Percentiles rank a stretch among this genome's conserved stretches.
Conservation (phyloP, 2,113 vertebrate species). For the Corvus hawaiiensis region DNA sequence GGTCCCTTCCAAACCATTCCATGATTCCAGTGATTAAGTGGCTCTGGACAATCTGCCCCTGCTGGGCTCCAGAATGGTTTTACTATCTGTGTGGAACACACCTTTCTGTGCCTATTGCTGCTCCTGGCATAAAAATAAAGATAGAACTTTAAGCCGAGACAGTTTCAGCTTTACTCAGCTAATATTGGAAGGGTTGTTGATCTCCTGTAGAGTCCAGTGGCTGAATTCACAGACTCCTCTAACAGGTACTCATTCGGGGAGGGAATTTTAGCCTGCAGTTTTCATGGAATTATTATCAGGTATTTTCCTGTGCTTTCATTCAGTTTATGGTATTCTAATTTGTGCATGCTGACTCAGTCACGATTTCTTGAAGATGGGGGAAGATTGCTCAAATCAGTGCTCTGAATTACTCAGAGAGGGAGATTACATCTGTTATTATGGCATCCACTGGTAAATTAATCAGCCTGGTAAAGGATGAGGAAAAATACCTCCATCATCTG, state of each 20-base stretch:
- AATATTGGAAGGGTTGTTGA: neutral
- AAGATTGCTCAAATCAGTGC: neutral
- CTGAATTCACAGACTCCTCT: neutral
- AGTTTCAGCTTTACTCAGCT: neutral
- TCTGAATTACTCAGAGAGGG: neutral
- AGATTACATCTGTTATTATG: neutral
- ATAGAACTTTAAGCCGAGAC: neutral
- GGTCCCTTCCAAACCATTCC: neutral
- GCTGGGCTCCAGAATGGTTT: neutral
- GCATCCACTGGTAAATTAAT: neutral
- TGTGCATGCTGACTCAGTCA: neutral
- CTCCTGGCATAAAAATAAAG: neutral
- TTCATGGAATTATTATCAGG: neutral
- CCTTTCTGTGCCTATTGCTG: neutral
- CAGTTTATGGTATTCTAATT: neutral
- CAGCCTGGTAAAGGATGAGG: neutral
- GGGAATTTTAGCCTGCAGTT: neutral
- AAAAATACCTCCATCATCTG: neutral
- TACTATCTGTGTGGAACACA: fast-evolving
- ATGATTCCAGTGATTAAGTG: neutral
- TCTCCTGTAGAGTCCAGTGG: neutral
- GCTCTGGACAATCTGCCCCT: neutral
- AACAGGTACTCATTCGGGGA: neutral
- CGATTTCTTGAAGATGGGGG: neutral
- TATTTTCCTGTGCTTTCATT: neutral